phyloP scores from a whole-genome alignment of 2,113 vertebrate species.

The Excalfactoria chinensis region DNA sequence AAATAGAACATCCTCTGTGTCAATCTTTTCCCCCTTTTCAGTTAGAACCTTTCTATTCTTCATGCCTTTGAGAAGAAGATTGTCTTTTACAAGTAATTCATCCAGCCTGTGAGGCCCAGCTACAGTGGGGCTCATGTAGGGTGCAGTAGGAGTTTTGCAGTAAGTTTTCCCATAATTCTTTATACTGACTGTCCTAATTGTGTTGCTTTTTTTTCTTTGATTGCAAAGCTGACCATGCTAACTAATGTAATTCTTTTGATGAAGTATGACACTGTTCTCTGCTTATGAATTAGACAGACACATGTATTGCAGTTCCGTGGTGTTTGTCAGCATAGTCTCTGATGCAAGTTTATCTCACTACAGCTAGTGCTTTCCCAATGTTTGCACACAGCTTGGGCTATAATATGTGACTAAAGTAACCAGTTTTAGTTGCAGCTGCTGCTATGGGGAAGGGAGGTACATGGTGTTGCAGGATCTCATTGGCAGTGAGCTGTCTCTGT shows the following conservation, averaged over 20 bases:
- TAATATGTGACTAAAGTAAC: accelerated
- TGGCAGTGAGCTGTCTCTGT: background rate
- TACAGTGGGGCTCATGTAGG: background rate
- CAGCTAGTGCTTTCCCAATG: accelerated
- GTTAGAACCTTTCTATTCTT: background rate
- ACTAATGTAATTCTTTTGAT: background rate
- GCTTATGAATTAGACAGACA: background rate
- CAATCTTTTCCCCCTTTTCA: background rate
- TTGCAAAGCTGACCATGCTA: background rate
- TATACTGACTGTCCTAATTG: background rate
- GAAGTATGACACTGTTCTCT: background rate
- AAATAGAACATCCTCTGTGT: background rate
- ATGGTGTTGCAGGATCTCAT: background rate
- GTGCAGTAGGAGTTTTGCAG: background rate
- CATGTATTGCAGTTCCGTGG: background rate
- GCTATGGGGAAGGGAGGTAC: background rate
- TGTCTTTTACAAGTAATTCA: background rate
- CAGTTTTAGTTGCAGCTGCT: background rate
- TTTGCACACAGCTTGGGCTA: accelerated
- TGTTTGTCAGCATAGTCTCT: background rate
- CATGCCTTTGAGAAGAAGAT: background rate
- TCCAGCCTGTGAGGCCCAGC: background rate
- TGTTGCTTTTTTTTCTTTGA: background rate
- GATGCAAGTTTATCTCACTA: background rate
- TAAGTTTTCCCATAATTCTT: background rate